Evolutionary conservation across 2,113 vertebrate genomes (phyloP).

Genomic region (Anhinga rufa): DNA sequence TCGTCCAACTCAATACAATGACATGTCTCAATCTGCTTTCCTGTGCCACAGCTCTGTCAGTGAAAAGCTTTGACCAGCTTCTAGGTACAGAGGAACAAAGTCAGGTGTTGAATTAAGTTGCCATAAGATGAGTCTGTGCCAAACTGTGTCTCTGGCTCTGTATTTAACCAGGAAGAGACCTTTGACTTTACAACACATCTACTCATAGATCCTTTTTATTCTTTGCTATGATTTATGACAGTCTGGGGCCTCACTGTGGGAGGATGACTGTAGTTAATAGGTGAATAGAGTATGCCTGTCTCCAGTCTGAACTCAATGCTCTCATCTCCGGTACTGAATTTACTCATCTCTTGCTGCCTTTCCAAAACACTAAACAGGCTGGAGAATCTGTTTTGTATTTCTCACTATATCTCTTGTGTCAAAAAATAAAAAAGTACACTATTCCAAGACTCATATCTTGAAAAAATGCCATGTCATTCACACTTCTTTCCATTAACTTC

Average conservation of each 20-base stretch:
- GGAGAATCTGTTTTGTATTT: not conserved
- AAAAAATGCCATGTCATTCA: accelerated
- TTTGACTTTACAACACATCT: not conserved
- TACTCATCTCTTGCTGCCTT: not conserved
- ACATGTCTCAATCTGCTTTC: not conserved
- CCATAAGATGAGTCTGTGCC: not conserved
- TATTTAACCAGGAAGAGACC: not conserved
- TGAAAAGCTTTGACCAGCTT: not conserved
- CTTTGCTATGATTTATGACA: not conserved
- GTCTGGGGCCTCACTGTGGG: not conserved
- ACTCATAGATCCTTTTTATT: not conserved
- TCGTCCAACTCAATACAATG: not conserved
- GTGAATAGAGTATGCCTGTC: not conserved
- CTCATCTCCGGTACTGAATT: not conserved
- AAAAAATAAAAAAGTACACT: not conserved
- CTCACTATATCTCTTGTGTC: not conserved
- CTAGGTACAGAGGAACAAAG: not conserved
- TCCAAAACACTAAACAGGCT: not conserved
- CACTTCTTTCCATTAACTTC: not conserved
- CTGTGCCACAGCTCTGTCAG: not conserved
- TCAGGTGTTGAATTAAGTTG: not conserved
- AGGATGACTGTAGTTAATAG: not conserved
- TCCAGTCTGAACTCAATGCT: not conserved
- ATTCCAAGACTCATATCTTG: not conserved
- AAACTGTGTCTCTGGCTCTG: not conserved